Conservation (phyloP, 2,888 invertebrate genomes). For the Cloeon dipterum region DNA sequence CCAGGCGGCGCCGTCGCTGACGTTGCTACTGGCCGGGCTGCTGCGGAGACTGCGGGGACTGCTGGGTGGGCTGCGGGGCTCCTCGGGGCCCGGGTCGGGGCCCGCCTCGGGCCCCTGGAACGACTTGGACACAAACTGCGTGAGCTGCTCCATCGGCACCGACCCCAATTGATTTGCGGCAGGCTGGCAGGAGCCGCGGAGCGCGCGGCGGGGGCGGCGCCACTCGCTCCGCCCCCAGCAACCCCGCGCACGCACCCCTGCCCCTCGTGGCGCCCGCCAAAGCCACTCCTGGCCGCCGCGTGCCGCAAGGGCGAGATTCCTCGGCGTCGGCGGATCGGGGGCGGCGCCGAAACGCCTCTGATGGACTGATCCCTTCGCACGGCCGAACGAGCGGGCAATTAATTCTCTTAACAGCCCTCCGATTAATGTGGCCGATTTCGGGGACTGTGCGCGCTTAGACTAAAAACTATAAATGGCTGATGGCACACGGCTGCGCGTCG, state of each 20-base stretch:
- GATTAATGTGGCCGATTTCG: too few species aligned
- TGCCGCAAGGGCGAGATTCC: too few species aligned
- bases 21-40: conserved; percentile 1
- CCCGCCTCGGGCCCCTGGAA: conserved; percentile 25
- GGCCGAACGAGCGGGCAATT: conserved; percentile 2
- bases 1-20: neutral
- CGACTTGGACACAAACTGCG: conserved; percentile 75
- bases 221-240: neutral
- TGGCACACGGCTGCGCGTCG: too few species aligned
- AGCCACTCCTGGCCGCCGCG: neutral
- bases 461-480: too few species aligned
- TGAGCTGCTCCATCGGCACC: conserved; percentile 69
- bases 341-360: too few species aligned
- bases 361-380: conserved; percentile 1
- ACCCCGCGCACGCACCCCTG: neutral
- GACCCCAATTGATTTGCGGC: too few species aligned
- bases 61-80: neutral
- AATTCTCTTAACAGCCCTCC: conserved; percentile 1
- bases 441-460: too few species aligned
- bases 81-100: conserved; percentile 1
- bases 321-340: too few species aligned
- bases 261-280: neutral
- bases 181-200: too few species aligned
- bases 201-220: neutral
- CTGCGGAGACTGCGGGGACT: neutral